These are phyloP conservation scores for Lagopus leucura DNA, from an alignment of 2,113 vertebrate species.

Conservation along the genomic window DNA sequence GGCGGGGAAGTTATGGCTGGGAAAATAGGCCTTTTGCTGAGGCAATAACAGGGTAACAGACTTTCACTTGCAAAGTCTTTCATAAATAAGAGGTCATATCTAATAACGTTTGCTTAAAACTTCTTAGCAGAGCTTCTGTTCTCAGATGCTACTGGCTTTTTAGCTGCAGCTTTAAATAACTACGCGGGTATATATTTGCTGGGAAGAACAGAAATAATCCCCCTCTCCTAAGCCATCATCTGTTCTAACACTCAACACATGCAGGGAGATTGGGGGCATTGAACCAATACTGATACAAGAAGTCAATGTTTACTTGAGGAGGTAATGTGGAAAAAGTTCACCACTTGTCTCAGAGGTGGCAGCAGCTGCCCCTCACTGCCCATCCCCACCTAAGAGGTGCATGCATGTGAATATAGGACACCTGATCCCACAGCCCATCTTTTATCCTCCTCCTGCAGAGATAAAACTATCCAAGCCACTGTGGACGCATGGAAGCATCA, in stretches of 20 bases:
- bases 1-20: background rate
- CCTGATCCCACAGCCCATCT: background rate
- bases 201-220: conserved; percentile 54
- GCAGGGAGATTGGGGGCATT: background rate
- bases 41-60: conserved; percentile 31
- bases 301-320: background rate
- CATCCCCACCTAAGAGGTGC: background rate
- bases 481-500: background rate
- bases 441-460: background rate
- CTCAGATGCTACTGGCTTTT: conserved; percentile 30
- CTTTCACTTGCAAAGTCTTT: background rate
- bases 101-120: conserved; percentile 74
- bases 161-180: conserved; percentile 58
- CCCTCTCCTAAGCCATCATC: conserved; percentile 45
- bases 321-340: background rate
- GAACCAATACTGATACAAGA: background rate
- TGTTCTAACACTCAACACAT: background rate
- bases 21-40: conserved; percentile 42
- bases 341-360: background rate
- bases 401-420: fast-evolving
- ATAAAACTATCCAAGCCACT: background rate
- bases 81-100: conserved; percentile 70
- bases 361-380: background rate
- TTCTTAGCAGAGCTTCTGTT: conserved; percentile 64
- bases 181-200: background rate